Percentiles rank a stretch among this genome's conserved stretches.
Evolutionary conservation across 2,888 invertebrate species (phyloP).

Genomic region (Calameuta filiformis): DNA sequence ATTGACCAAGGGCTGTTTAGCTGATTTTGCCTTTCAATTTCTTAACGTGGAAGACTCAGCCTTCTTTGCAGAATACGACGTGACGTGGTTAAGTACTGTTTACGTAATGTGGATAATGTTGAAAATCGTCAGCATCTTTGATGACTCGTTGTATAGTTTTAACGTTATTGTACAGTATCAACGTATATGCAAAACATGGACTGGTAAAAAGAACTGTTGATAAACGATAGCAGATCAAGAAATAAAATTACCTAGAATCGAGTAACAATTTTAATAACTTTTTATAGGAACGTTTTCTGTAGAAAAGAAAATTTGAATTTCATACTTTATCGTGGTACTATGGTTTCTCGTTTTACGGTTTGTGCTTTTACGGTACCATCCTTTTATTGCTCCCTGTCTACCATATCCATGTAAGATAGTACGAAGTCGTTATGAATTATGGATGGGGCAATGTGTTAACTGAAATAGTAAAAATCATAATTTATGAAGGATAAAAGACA

Average conservation of each 20-base stretch:
- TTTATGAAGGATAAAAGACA: not conserved
- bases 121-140: not conserved
- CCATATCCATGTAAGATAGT: not conserved
- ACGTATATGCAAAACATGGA: no score
- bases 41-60: not conserved
- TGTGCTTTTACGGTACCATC: not conserved
- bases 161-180: no score
- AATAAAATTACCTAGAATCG: not conserved
- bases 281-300: not conserved
- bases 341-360: not conserved
- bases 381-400: not conserved
- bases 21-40: not conserved
- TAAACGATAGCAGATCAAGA: not conserved
- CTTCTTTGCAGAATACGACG: not conserved
- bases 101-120: not conserved
- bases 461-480: not conserved
- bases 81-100: not conserved
- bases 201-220: no score
- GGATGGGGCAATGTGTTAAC: not conserved
- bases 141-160: not conserved
- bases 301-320: not conserved
- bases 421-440: not conserved
- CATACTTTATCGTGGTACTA: not conserved
- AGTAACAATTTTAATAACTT: not conserved
- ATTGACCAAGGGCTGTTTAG: not conserved